Evolutionary conservation across 2,888 invertebrate genomes (phyloP), one percentile per base, ranked within the genome.

Genomic region (Noctua janthe): DNA sequence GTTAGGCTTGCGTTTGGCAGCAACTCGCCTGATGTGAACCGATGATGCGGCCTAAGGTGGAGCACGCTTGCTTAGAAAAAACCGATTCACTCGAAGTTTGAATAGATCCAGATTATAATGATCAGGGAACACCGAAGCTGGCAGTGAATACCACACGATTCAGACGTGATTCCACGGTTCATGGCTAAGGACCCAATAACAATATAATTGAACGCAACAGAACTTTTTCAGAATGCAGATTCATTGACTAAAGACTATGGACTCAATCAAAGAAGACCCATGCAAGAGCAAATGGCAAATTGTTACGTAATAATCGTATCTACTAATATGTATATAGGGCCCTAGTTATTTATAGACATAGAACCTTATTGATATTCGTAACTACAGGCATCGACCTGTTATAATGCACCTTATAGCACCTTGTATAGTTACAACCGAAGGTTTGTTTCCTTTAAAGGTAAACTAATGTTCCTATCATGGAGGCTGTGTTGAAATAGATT

Each of bases 371-470:
- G 23, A 49, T 56, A 83, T 70, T 56, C 47, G 23, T 70, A 43
- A 64, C 29, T 56, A 78, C 51, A 47, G 66, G 3, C 11, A 35
- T 59, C 64, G 29, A 86, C 47, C 71, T 62, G n/a, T 62, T 59
- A 35, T 23, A 29, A 56, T 62, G 70, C 35, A 62, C 56, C 29
- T 72, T 59, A 66, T 4, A 62, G 11, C 47, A 75, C 72, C 78
- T 78, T 78, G 29, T 74, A 39, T 23, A 71, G 23, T 2, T 72
- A 3, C 29, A 39, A 39, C 15, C 59, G 83, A 83, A 86, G 83
- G 83, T 67, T 71, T 39, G 43, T 56, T 15, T 39, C 83, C 87
- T 62, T 73, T 51, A 73, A 77, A 35, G 75, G 80, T 13, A n/a
- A 70, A 66, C 74, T 69, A 80, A 86, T 87, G 70, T 81, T 74